These are phyloP conservation scores for Herpetotheres cachinnans DNA, from an alignment of 2,113 vertebrate species.

Conservation along the genomic window DNA sequence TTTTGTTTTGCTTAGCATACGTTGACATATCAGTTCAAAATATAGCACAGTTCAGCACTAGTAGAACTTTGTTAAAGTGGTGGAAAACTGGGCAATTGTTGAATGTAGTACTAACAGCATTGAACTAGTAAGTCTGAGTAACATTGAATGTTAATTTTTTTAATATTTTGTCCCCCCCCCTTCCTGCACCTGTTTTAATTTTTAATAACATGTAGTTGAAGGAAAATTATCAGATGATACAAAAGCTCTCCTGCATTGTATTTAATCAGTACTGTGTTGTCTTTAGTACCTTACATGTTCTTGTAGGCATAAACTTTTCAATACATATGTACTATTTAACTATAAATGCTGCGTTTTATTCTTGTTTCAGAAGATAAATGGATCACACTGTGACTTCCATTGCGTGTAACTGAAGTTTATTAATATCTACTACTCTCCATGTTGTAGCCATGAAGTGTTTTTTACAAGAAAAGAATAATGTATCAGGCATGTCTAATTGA, in stretches of 20 bases:
- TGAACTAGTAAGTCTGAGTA: not conserved
- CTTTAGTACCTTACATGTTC: not conserved
- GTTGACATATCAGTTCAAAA: not conserved
- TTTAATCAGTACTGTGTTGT: not conserved
- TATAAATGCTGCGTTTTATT: not conserved
- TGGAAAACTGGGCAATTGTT: not conserved
- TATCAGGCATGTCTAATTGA: not conserved
- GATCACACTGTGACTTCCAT: not conserved
- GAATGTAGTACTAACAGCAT: not conserved
- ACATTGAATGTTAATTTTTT: not conserved
- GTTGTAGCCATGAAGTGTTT: not conserved
- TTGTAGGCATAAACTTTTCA: not conserved
- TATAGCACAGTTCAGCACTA: not conserved
- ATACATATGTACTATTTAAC: not conserved
- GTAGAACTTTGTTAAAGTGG: not conserved
- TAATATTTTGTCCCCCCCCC: not conserved
- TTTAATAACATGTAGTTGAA: not conserved
- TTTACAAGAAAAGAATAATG: not conserved
- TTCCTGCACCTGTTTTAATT: not conserved
- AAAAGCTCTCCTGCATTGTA: not conserved
- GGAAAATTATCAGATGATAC: not conserved
- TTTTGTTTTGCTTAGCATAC: not conserved
- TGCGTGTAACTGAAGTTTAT: not conserved
- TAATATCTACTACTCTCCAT: not conserved
- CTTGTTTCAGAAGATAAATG: not conserved